Evolutionary conservation across 1,140 invertebrate species (phyloP), one percentile per base, ranked within the genome.

Genomic region (Zaprionus lachaisei): DNA sequence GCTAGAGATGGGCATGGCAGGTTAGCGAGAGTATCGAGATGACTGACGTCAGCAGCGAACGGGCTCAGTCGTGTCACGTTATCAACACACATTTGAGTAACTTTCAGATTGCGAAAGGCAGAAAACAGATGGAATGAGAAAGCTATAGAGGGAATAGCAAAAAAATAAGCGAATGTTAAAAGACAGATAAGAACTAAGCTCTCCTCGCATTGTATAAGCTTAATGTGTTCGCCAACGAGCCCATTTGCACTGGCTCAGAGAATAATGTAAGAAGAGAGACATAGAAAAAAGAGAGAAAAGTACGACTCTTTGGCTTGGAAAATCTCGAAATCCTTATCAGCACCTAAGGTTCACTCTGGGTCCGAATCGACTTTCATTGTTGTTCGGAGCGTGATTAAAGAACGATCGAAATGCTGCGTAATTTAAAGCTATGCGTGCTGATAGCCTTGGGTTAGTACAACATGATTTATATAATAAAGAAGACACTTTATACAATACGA

Each of bases 321-420:
- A 34, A 34, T 31, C 3, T 3, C 9, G 9, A 31, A 9, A 7
- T 34, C 31, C 15, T 41, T 47, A 47, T 47, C 41, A 17, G n/a
- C n/a, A 5, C 4, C 38, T n/a, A 6, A 3, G 41, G 41, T 44
- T n/a, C 5, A 17, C 17, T n/a, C 3, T 20, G 2, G 3, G 14
- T 12, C 0, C n/a, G 55, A 34, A 0, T 14, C 31, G 20, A 12
- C 1, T 15, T 24, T 34, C 34, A 64, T 49, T 71, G 12, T 12
- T 1, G 14, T 44, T 31, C 1, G 17, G 20, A 24, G 44, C 34
- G 28, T 20, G 22, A 7, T 15, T 5, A 2, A 14, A 44, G 6
- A 28, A n/a, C 31, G 20, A 15, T 31, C 37, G 7, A 44, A 71
- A 71, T 71, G 60, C 12, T 71, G 22, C 26, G 60, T 12, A 31